phyloP scores from a whole-genome alignment of 2,888 invertebrate genomes.

The Perdita meconis region DNA sequence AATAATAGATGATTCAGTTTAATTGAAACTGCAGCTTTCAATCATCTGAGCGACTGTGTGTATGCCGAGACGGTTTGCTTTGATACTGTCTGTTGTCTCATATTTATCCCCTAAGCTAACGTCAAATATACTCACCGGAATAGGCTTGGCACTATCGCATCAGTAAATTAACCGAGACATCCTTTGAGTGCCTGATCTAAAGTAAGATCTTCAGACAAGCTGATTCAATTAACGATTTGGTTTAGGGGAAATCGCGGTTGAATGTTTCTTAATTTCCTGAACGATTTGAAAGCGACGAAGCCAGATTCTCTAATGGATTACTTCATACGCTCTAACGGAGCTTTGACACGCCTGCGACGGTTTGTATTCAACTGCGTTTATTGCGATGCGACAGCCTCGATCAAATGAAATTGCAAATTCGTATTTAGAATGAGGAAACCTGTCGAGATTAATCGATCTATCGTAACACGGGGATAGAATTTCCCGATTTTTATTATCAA shows the following conservation, averaged over 20 bases:
- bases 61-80: conserved; percentile 8
- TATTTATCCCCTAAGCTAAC: conserved; percentile 38
- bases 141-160: conserved; percentile 35
- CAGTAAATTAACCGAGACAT: conserved; percentile 38
- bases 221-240: conserved; percentile 40
- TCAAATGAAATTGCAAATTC: neutral
- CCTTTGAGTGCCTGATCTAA: conserved; percentile 3
- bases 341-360: neutral
- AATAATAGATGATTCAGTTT: neutral
- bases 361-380: neutral
- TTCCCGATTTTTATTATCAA: too few relatives aligned
- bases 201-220: conserved; percentile 12
- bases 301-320: neutral
- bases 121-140: conserved; percentile 40
- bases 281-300: neutral
- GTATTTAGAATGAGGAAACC: neutral
- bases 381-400: neutral
- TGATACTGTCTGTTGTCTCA: conserved; percentile 26
- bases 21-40: conserved; percentile 23
- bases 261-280: conserved; percentile 8
- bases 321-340: neutral
- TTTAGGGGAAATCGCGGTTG: neutral
- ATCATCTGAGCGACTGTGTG: conserved; percentile 23
- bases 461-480: too few relatives aligned
- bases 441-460: too few relatives aligned